Base-by-base conservation (phyloP, 64 coral and sea anemone genomes). In the Montipora cactus region DNA sequence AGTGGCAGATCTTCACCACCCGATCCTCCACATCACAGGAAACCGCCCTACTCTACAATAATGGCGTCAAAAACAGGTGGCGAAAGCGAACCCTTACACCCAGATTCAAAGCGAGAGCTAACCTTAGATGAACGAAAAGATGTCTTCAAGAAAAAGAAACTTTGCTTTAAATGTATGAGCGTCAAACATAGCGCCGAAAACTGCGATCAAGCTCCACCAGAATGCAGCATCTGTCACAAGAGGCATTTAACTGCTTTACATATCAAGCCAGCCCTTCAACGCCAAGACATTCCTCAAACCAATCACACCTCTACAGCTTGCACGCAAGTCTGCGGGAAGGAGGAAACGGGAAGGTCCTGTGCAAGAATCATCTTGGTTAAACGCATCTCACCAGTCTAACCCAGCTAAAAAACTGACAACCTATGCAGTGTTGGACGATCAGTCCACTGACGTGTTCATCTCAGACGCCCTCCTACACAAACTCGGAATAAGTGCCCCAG, bases 341-440 rank as follows among this genome's bases (percentile, higher is more conserved):
- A 96, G 71, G 86, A 90, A 75, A 20, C 67, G 5, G 14, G 22
- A 73, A 20, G 95, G 16, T 93, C 90, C 14, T 96, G 95, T 68
- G 87, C 91, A 6, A 61, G 95, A 80, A 96, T 96, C 37, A 79
- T 96, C 13, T 66, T 96, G 5, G 86, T 93, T 0, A 83, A 93
- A 93, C 5, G 16, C 89, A 13, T 66, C 47, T 25, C 85, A 96
- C n/a, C 86, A 90, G 79, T 92, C 86, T 7, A 22, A 66, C 10
- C 95, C 95, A 69, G 7, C 53, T 7, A 79, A 67, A 44, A 58
- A 93, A 84, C 14, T 86, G 4, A 57, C 83, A 2, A 93, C 87
- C 3, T 84, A 96, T 51, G 90, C 95, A 44, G 95, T 96, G 11
- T 44, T 96, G 50, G 95, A 96, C 64, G 59, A 96, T 15, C 87